These are phyloP conservation scores for Eptatretus burgeri DNA, from an alignment of 2,113 vertebrate genomes.

Conservation along the genomic window DNA sequence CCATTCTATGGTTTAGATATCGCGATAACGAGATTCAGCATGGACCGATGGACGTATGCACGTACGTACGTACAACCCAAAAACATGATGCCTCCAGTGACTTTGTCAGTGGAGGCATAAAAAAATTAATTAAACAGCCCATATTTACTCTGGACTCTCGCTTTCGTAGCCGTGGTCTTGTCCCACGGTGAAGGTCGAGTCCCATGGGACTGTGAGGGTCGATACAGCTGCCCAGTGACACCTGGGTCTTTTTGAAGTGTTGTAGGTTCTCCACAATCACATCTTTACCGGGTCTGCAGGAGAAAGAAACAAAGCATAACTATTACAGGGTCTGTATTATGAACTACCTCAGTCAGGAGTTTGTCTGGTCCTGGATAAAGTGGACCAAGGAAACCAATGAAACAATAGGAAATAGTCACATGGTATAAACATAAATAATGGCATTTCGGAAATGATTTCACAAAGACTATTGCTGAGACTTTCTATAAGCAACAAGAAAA, in stretches of 20 bases:
- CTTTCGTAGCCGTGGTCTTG: too few relatives aligned
- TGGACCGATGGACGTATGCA: too few relatives aligned
- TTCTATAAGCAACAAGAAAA: too few relatives aligned
- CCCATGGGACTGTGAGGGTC: neutral
- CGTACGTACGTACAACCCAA: too few relatives aligned
- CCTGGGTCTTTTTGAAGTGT: neutral
- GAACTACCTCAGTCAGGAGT: neutral
- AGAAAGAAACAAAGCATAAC: neutral
- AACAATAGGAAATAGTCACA: neutral
- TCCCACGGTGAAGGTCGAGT: too few relatives aligned
- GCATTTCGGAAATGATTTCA: neutral
- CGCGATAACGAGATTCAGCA: too few relatives aligned
- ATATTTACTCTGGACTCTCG: too few relatives aligned
- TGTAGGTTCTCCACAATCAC: slow-evolving; percentile 1
- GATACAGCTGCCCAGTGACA: slow-evolving; percentile 1
- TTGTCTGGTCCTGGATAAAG: neutral
- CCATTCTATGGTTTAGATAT: too few relatives aligned
- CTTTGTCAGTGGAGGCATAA: too few relatives aligned
- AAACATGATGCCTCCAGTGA: too few relatives aligned
- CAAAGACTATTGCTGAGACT: too few relatives aligned
- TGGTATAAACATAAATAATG: neutral
- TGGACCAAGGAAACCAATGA: neutral
- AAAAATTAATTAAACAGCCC: too few relatives aligned
- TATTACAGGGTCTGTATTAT: neutral
- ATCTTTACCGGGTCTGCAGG: neutral